These are phyloP conservation scores for Sebastes kiyomatsui DNA, from an alignment of 2,797 vertebrate genomes.

Conservation along the genomic window DNA sequence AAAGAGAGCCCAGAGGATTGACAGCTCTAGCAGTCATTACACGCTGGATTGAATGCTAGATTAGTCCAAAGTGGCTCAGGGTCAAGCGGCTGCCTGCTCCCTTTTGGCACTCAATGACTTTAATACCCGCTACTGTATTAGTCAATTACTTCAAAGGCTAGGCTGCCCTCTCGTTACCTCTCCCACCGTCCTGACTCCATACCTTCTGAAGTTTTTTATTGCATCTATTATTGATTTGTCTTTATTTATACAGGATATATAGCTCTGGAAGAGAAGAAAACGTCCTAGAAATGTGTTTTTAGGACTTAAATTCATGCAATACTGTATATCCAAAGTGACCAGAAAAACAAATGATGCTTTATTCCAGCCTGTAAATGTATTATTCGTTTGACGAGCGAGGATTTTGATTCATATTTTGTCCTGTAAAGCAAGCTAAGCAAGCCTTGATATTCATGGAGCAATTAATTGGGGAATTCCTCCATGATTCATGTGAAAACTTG, in stretches of 20 bases:
- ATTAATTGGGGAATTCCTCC: not conserved
- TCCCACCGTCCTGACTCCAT: constrained; percentile 43
- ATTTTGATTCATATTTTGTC: not conserved
- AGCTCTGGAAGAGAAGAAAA: not conserved
- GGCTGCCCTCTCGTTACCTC: constrained; percentile 81
- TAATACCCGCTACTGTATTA: constrained; percentile 99
- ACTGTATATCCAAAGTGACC: not conserved
- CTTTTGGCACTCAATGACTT: constrained; percentile 99
- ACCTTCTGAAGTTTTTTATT: constrained; percentile 62
- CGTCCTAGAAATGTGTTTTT: not conserved
- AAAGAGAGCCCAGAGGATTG: constrained; percentile 95
- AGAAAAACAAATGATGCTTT: not conserved
- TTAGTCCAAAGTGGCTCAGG: constrained; percentile 99
- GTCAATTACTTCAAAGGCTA: constrained; percentile 98
- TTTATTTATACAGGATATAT: constrained; percentile 46
- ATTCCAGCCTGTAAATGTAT: not conserved
- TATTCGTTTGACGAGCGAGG: not conserved
- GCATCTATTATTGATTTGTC: constrained; percentile 59
- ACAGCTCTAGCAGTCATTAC: constrained; percentile 99
- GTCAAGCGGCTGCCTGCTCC: constrained; percentile 99
- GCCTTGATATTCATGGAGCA: not conserved
- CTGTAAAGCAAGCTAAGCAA: not conserved
- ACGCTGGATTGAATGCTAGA: constrained; percentile 99
- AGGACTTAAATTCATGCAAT: not conserved
- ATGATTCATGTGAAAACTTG: not conserved